Percentiles rank a stretch among this genome's conserved stretches.
Conservation (phyloP, 1,140 invertebrate genomes). For the Sycophila sp. region DNA sequence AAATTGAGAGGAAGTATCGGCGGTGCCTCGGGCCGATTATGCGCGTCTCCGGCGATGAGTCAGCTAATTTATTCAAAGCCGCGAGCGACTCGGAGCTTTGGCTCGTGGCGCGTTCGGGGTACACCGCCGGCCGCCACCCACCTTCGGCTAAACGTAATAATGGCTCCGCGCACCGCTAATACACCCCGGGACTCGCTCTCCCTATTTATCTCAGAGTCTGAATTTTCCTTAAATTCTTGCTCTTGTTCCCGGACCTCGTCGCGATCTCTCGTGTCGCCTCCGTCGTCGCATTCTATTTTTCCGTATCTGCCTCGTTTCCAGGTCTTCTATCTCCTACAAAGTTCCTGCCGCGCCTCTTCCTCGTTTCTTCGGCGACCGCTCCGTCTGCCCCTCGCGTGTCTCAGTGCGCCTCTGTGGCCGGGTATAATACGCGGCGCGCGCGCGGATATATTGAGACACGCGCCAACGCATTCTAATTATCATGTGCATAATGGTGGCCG, state of each 20-base stretch:
- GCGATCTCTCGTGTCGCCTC: not conserved
- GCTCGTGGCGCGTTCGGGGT: not conserved
- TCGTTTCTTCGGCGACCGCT: not conserved
- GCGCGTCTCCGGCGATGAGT: constrained; percentile 44
- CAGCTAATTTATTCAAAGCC: constrained; percentile 57
- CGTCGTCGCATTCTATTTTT: not conserved
- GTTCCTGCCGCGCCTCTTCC: too few relatives aligned
- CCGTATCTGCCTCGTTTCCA: not conserved
- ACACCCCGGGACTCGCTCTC: too few relatives aligned
- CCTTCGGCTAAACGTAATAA: not conserved
- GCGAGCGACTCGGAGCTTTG: not conserved
- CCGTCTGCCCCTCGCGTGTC: not conserved
- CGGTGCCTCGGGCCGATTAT: constrained; percentile 40
- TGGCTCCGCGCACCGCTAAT: too few relatives aligned
- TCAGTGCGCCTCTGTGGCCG: not conserved
- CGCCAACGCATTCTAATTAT: constrained; percentile 68
- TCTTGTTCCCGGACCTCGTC: too few relatives aligned
- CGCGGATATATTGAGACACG: constrained; percentile 66
- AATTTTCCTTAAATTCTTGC: too few relatives aligned
- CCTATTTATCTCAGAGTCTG: too few relatives aligned
- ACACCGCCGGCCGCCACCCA: too few relatives aligned
- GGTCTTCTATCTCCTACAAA: not conserved
- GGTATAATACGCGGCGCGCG: constrained; percentile 13
- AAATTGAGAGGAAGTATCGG: constrained; percentile 22
- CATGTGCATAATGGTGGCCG: constrained; percentile 66